Base-by-base conservation (phyloP, 53 echinoderm and acorn worm genomes). In the Hippasteria phrygiana region DNA sequence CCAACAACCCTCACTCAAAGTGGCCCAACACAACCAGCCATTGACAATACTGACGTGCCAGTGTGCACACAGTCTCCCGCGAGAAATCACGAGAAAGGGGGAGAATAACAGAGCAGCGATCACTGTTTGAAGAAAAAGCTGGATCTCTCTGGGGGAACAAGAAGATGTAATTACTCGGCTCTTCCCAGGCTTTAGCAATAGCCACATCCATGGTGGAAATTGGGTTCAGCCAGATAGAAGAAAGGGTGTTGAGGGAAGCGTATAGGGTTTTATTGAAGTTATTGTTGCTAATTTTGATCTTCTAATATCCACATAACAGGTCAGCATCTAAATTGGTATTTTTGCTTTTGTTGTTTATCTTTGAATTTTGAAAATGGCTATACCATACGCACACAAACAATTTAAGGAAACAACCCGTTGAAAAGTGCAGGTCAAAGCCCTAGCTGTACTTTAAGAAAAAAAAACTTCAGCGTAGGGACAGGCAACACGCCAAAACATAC, bases 81-180 rank as follows among this genome's bases (percentile, higher is more conserved):
- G 82, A 82, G 82, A 82, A 82, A 82, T 82, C 65, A 82, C 82
- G 82, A 43, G 82, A 63, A 55, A 65, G 41, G 40, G n/a, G 6
- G 43, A 64, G 63, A 42, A 16, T 27, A 65, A 46, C 13, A 9
- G n/a, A 1, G 11, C 5, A 10, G 11, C 16, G 59, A 27, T 18
- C 26, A 39, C 40, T 37, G 41, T 27, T 3, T 17, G 42, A 40
- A 12, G 24, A 20, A 17, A 22, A 9, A 62, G 36, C 54, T 38
- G 37, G 39, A 24, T 56, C 56, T 39, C 40, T 56, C n/a, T 17
- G 13, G 26, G 79, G 26, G 39, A 33, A 6, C 42, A 37, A 32
- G 22, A 24, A 48, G 24, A 40, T 79, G 62, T 59, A 62, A 79
- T 79, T 79, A 79, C 55, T 55, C 78, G 24, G 22, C 39, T 32